These are phyloP conservation scores for Channa maculata DNA, from an alignment of 2,113 vertebrate species.

Conservation along the genomic window DNA sequence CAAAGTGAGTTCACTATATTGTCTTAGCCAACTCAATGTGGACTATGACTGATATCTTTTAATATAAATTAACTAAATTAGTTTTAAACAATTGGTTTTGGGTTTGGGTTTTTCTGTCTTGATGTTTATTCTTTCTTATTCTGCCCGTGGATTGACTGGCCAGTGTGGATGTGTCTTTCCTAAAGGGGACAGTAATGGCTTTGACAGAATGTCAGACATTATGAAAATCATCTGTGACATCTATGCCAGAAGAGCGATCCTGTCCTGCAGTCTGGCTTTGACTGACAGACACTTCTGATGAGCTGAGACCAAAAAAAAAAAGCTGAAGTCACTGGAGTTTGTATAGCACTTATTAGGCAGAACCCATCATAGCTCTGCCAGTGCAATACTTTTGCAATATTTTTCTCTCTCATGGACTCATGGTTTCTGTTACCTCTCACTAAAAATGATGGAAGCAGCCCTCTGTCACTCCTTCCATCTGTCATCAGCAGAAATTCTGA, in stretches of 20 bases:
- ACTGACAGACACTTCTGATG: conserved; percentile 51
- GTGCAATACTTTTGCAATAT: not conserved
- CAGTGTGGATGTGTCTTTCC: conserved; percentile 4
- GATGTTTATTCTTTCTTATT: conserved; percentile 2
- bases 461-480: conserved; percentile 30
- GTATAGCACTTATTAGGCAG: conserved; percentile 9
- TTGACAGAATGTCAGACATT: conserved; percentile 62
- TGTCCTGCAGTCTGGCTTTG: conserved; percentile 28
- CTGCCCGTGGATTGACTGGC: conserved; percentile 11
- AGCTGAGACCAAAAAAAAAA: conserved; percentile 9
- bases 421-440: conserved; percentile 11
- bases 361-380: not conserved
- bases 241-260: conserved; percentile 50
- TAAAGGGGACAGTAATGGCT: conserved; percentile 43
- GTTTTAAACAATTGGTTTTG: too few species aligned
- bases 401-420: not conserved
- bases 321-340: conserved; percentile 1
- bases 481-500: conserved; percentile 21
- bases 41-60: too few species aligned
- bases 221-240: conserved; percentile 60
- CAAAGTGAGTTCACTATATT: not conserved
- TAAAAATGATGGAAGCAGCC: conserved; percentile 10
- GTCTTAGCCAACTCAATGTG: not conserved
- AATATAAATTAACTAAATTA: too few species aligned
- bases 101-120: not conserved